phyloP scores from a whole-genome alignment of 2,888 invertebrate genomes.

The Coelopa pilipes region DNA sequence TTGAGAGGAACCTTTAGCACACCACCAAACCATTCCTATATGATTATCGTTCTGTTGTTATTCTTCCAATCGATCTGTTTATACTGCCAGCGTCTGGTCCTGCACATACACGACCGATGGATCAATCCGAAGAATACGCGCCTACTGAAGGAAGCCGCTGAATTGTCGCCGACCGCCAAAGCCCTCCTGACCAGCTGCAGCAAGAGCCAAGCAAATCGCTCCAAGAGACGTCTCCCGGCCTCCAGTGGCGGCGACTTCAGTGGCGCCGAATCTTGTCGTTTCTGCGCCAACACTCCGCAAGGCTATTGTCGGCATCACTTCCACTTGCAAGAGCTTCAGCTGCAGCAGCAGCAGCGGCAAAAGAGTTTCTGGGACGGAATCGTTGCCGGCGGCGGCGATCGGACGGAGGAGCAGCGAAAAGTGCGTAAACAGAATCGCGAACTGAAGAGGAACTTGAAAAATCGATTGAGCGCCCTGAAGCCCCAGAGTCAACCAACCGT shows the following conservation, averaged over 20 bases:
- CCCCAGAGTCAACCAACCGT: conserved; percentile 43
- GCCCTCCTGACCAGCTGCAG: background rate
- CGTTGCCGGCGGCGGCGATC: conserved; percentile 35
- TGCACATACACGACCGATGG: conserved; percentile 65
- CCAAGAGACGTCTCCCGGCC: conserved; percentile 31
- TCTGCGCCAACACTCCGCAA: conserved; percentile 63
- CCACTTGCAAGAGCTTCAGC: conserved; percentile 56
- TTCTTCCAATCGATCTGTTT: conserved; percentile 66
- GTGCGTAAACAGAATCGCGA: conserved; percentile 55
- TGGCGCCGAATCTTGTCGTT: conserved; percentile 56
- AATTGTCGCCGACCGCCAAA: conserved; percentile 49
- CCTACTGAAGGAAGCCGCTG: conserved; percentile 61
- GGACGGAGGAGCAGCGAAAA: conserved; percentile 53
- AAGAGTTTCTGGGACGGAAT: conserved; percentile 44
- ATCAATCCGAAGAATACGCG: conserved; percentile 63
- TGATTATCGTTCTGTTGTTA: conserved; percentile 66
- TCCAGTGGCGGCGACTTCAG: conserved; percentile 41
- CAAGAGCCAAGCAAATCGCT: background rate
- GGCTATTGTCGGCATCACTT: conserved; percentile 65
- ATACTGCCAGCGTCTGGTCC: conserved; percentile 64
- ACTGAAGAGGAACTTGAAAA: conserved; percentile 58
- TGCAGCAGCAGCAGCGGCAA: conserved; percentile 49
- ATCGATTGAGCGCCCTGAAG: conserved; percentile 49
- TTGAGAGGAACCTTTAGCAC: background rate
- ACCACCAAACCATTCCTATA: conserved; percentile 49